Evolutionary conservation across 2,113 vertebrate species (phyloP).

Genomic region (Hipposideros armiger): DNA sequence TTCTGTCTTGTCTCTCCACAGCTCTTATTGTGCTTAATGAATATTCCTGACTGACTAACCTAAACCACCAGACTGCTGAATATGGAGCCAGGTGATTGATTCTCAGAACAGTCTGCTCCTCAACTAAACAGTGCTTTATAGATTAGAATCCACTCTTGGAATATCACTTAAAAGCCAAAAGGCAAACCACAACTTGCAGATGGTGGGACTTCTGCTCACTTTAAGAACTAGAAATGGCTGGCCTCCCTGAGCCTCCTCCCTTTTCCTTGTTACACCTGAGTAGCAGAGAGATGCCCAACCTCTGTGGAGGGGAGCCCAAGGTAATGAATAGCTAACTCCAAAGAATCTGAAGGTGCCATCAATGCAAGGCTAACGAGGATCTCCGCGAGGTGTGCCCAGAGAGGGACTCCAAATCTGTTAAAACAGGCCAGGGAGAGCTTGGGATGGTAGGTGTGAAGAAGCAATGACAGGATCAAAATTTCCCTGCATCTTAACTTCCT

Average conservation of each 20-base stretch:
- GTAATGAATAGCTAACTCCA: too few species aligned
- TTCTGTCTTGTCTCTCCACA: neutral
- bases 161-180: slow-evolving; percentile 31
- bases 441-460: neutral
- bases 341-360: neutral
- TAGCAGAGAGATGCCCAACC: neutral
- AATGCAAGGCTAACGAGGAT: neutral
- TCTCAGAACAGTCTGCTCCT: neutral
- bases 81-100: neutral
- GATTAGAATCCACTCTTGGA: slow-evolving; percentile 43
- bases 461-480: neutral
- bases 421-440: neutral
- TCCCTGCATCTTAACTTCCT: neutral
- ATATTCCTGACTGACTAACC: neutral
- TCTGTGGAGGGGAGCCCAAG: neutral
- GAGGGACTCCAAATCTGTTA: neutral
- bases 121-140: neutral
- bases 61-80: neutral
- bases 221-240: neutral
- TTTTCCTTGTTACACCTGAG: neutral
- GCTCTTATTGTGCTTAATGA: neutral
- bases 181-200: slow-evolving; percentile 46
- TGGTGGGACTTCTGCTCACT: slow-evolving; percentile 20
- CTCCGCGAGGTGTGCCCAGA: neutral
- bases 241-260: neutral